Evolutionary conservation across 2,113 vertebrate genomes (phyloP).

Genomic region (Tachycineta bicolor): DNA sequence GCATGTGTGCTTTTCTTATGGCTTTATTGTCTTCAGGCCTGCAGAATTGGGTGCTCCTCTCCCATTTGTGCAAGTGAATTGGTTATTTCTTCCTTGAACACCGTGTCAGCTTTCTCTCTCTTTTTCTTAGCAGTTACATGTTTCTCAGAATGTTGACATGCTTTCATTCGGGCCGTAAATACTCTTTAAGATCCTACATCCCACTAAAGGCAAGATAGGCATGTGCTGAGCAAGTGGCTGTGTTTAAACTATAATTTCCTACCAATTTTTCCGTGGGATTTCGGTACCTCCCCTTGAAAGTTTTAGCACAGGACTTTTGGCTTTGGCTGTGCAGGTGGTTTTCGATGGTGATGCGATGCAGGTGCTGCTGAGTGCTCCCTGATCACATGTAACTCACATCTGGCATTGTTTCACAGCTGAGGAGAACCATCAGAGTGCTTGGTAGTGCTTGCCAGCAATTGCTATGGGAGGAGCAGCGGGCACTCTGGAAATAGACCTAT

Average conservation of each 20-base stretch:
- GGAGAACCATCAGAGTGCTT: fast-evolving
- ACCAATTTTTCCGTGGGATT: neutral
- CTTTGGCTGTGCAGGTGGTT: neutral
- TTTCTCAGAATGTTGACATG: neutral
- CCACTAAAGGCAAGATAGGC: neutral
- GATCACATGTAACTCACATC: neutral
- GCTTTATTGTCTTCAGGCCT: neutral
- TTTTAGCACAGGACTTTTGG: neutral
- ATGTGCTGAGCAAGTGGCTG: neutral
- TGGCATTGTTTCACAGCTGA: neutral
- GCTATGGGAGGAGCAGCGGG: neutral
- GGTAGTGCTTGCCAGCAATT: neutral
- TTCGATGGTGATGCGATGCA: neutral
- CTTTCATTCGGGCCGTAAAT: neutral
- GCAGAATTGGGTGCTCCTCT: neutral
- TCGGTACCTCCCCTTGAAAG: neutral
- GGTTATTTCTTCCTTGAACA: neutral
- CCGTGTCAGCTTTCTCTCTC: neutral
- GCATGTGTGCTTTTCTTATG: slow-evolving; percentile 14
- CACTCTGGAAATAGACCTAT: neutral
- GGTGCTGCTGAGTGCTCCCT: neutral
- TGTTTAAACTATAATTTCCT: neutral
- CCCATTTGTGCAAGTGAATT: neutral
- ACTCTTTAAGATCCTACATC: neutral
- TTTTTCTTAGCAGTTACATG: neutral